Evolutionary conservation across 2,888 invertebrate genomes (phyloP).

Genomic region (Chaitophorus viminalis): DNA sequence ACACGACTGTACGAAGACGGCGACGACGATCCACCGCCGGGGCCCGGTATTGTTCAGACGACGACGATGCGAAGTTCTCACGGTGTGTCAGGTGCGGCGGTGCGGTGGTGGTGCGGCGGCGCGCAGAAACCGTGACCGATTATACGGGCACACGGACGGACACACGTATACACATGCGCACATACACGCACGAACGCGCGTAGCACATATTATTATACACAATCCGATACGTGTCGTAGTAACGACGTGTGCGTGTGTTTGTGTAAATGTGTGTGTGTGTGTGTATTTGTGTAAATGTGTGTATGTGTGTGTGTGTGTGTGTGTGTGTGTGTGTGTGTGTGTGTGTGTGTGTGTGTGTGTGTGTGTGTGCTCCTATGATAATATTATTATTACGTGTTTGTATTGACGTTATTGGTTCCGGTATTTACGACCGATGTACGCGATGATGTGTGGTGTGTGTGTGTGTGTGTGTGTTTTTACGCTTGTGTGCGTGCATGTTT

Average conservation of each 20-base stretch:
- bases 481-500: neutral
- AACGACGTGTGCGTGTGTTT: neutral
- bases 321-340: neutral
- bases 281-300: too few species aligned
- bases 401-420: slow-evolving; percentile 58
- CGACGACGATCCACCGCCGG: slow-evolving; percentile 19
- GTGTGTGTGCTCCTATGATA: neutral
- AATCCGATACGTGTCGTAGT: slow-evolving; percentile 10
- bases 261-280: neutral
- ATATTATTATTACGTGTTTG: slow-evolving; percentile 42
- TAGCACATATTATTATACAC: too few species aligned
- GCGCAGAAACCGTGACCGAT: slow-evolving; percentile 62
- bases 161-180: neutral
- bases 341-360: neutral
- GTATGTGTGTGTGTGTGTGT: neutral
- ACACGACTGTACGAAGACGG: slow-evolving; percentile 3
- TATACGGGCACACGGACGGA: slow-evolving; percentile 15
- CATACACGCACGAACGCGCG: neutral
- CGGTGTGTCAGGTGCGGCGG: slow-evolving; percentile 30
- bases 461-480: neutral
- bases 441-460: neutral
- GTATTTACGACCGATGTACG: slow-evolving; percentile 20
- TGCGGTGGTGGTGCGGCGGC: slow-evolving; percentile 24
- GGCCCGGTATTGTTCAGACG: slow-evolving; percentile 44
- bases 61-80: slow-evolving; percentile 46